A percentile compares a stretch with the other conserved stretches of the same genome.
Evolutionary conservation across 2,113 vertebrate species (phyloP).

Genomic region (Egretta garzetta): DNA sequence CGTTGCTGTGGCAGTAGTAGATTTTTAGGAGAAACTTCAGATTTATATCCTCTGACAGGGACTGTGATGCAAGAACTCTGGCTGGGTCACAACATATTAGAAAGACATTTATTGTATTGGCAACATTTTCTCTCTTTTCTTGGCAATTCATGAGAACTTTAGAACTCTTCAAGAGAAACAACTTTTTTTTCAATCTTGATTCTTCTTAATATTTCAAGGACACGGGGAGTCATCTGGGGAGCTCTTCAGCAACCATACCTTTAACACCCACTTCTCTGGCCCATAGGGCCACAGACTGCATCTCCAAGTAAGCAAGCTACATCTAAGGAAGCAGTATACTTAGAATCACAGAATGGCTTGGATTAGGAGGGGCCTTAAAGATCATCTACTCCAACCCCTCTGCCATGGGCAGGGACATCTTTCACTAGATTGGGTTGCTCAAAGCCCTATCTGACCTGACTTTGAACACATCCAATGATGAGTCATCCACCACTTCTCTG

Average conservation of each 20-base stretch:
- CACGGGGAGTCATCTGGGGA: background rate
- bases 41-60: background rate
- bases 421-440: background rate
- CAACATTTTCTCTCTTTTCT: background rate
- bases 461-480: background rate
- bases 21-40: background rate
- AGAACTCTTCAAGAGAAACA: background rate
- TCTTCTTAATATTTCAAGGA: background rate
- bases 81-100: background rate
- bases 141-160: background rate
- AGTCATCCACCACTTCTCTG: background rate
- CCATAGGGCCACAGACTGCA: background rate
- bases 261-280: background rate
- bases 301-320: background rate
- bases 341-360: background rate
- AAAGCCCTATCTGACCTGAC: background rate
- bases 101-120: constrained; percentile 41
- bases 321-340: background rate
- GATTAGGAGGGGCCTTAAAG: background rate
- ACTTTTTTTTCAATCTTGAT: background rate
- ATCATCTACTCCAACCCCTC: background rate
- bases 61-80: constrained; percentile 38
- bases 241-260: background rate
- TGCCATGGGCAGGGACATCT: background rate
- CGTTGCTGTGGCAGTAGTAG: background rate